Conservation (phyloP, 2,797 vertebrate genomes). For the Protonibea diacanthus region DNA sequence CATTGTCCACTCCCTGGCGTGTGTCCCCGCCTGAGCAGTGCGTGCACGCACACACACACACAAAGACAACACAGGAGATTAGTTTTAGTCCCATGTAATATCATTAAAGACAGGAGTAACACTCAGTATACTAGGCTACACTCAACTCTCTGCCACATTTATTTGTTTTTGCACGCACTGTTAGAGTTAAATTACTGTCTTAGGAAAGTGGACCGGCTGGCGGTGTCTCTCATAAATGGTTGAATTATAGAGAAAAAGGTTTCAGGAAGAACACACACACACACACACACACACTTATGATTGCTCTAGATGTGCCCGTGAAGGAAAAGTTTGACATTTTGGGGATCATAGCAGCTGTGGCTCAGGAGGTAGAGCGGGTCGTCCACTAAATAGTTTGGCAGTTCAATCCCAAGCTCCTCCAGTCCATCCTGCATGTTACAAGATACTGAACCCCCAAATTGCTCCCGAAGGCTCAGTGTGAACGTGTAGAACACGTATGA, state of each 20-base stretch:
- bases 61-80: constrained; percentile 44
- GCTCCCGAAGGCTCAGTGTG: too few species aligned
- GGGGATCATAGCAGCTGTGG: too few species aligned
- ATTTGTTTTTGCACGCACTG: constrained; percentile 27
- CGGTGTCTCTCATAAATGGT: constrained; percentile 27
- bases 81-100: constrained; percentile 41
- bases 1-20: constrained; percentile 42
- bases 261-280: constrained; percentile 4
- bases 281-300: not conserved
- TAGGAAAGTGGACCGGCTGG: not conserved
- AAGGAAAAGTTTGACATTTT: not conserved
- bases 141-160: constrained; percentile 24
- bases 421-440: too few species aligned
- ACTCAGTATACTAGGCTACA: constrained; percentile 23
- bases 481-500: too few species aligned
- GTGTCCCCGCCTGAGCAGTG: constrained; percentile 18
- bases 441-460: too few species aligned
- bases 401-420: too few species aligned
- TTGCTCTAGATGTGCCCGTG: not conserved
- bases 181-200: constrained; percentile 29
- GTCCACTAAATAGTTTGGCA: too few species aligned
- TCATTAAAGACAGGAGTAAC: constrained; percentile 37
- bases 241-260: not conserved
- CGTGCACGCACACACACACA: not conserved
- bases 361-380: too few species aligned